Evolutionary conservation across 2,113 vertebrate genomes (phyloP).

Genomic region (Reinhardtius hippoglossoides): DNA sequence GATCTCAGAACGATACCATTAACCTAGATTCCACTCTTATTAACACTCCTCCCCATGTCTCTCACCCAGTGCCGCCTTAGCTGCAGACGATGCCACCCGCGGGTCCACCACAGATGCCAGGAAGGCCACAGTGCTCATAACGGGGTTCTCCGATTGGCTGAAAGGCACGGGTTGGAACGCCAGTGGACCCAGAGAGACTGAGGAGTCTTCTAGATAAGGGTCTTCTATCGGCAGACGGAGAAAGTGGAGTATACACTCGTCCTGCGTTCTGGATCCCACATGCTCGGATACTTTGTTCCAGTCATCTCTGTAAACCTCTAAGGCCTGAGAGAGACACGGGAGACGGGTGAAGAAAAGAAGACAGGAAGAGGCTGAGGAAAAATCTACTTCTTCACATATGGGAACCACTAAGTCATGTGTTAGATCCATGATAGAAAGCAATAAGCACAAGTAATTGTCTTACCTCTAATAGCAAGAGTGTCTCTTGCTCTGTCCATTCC

Average conservation of each 20-base stretch:
- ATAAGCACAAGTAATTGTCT: conserved; percentile 24
- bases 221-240: conserved; percentile 96
- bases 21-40: not conserved
- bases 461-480: conserved; percentile 92
- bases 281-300: conserved; percentile 99
- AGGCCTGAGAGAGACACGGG: conserved; percentile 80
- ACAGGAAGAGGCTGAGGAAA: not conserved
- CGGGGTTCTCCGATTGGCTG: conserved; percentile 96
- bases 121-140: conserved; percentile 99
- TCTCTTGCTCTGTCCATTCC: conserved; percentile 98
- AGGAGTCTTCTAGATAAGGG: conserved; percentile 94
- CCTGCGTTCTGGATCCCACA: conserved; percentile 95
- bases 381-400: not conserved
- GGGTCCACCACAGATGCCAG: conserved; percentile 97
- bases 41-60: not conserved
- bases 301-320: conserved; percentile 98
- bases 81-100: conserved; percentile 92
- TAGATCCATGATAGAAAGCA: not conserved
- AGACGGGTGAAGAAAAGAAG: not conserved
- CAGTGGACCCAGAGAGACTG: conserved; percentile 91
- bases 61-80: conserved; percentile 93
- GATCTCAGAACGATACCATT: not conserved
- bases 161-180: conserved; percentile 97
- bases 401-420: not conserved
- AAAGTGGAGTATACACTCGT: conserved; percentile 97